Conservation (phyloP, 2,888 invertebrate species). For the Agapostemon virescens region DNA sequence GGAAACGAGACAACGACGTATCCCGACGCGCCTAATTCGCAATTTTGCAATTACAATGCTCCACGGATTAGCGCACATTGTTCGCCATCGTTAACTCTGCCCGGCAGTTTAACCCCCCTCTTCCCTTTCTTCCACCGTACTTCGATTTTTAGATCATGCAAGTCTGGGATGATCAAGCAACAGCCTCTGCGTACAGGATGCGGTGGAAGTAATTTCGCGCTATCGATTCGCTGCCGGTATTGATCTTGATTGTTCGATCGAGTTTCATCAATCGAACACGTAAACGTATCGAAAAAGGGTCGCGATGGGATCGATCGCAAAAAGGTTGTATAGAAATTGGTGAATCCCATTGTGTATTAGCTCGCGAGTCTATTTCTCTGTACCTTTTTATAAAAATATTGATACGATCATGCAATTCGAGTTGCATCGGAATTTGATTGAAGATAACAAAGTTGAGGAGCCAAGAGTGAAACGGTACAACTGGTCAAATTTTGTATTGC, state of each 20-base stretch:
- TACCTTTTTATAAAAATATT: not conserved
- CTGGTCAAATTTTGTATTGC: not conserved
- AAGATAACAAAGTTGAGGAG: not conserved
- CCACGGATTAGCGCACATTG: not conserved
- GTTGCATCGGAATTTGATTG: not conserved
- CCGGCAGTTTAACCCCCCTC: not conserved
- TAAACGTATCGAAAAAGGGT: not conserved
- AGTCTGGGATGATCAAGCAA: not conserved
- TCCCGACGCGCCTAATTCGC: slow-evolving; percentile 13
- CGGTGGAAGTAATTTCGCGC: not conserved
- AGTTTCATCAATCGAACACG: not conserved
- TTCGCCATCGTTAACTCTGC: not conserved
- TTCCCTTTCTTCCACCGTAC: not conserved
- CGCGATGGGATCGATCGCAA: no score
- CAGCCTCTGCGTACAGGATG: not conserved
- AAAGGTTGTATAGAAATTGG: not conserved
- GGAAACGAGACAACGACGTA: slow-evolving; percentile 30
- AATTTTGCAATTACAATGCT: not conserved
- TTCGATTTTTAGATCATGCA: not conserved
- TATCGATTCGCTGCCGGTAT: not conserved
- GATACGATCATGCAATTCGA: not conserved
- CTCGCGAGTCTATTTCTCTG: not conserved
- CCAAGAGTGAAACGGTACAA: not conserved
- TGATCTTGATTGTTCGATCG: not conserved
- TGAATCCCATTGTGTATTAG: not conserved